Evolutionary conservation across 1,140 invertebrate species (phyloP), one percentile per base, ranked within the genome.

Genomic region (Monochamus saltuarius): DNA sequence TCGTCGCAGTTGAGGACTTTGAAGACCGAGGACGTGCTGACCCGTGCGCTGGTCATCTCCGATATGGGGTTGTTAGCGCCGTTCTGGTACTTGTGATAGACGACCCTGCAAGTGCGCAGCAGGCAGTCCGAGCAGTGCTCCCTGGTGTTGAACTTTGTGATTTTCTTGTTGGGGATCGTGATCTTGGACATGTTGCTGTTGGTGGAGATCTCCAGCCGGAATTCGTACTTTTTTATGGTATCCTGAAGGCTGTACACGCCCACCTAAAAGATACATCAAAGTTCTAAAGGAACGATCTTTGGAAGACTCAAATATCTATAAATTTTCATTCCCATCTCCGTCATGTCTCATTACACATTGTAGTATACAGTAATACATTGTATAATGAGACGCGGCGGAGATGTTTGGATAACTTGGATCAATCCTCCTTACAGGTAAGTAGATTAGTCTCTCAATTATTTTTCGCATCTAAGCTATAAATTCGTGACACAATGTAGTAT

Each of bases 81-180:
- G 37, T 40, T 42, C 35, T 56, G 37, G 13, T 14, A 45, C 13
- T 19, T 56, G 22, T 56, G 53, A 19, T 56, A 39, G n/a, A 39
- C 7, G 38, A 34, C 43, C 29, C 35, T 45, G 34, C 53, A 56
- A 3, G 37, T 42, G 14, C 53, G 39, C 45, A 13, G 43, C 11
- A 42, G 45, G 45, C 53, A 56, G 29, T 56, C 45, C 13, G 34
- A 40, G 17, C 53, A 56, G 34, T 56, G 53, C 17, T 43, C 53
- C 22, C 45, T 56, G 17, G 43, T 22, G 35, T 56, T 36, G 34
- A 56, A 56, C 6, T 11, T 43, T 4, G 45, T 45, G 14, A 56
- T 36, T 43, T 43, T 43, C 34, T 56, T 39, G 17, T 56, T 40
- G 10, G 19, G 29, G 6, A 42, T 17, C 16, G 36, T 34, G 22